Evolutionary conservation across 2,797 vertebrate species (phyloP), one percentile per base, ranked within the genome.

Genomic region (Strix occidentalis): DNA sequence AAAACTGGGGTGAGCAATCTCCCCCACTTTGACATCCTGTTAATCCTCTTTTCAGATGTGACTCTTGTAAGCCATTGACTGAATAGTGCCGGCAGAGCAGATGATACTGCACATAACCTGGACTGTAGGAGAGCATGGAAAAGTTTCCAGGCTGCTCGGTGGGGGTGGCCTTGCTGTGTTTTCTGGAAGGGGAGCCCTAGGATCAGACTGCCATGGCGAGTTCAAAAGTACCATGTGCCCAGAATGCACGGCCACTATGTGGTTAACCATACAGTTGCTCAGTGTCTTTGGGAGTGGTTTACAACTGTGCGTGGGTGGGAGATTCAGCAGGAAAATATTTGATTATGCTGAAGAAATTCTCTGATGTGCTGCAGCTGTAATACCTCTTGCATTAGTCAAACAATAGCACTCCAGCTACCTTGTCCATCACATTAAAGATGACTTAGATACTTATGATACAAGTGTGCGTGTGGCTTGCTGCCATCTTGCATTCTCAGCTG

Each of bases 241-340:
- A 8, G 75, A 83, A 23, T 31, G 57, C 79, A 63, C 69, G 91
- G 78, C 61, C 84, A 64, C 88, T 65, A 25, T 4, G 65, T 75
- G 84, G 87, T 96, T 96, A 96, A 84, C 10, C 56, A 10, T 69
- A 37, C 1, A 23, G 74, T 43, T 95, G 86, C 92, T 94, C 75
- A 86, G 60, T 85, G 94, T 60, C 87, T 87, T 82, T 92, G 92
- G 93, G 94, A 93, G 88, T 76, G 81, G 91, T 96, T 95, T 95
- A 54, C 86, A 82, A 51, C 84, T 54, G 35, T 76, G 89, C 35
- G 91, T 94, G 96, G 93, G 93, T 92, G 82, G 87, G 90, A 37
- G 87, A 92, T 96, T 97, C 96, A 95, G 86, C 96, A 96, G 82
- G 92, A 95, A 92, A 96, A 90, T 96, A 96, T 97, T 97, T 97